Percentiles rank a stretch among this genome's conserved stretches.
Evolutionary conservation across 1,140 invertebrate species (phyloP).

Genomic region (Colletes latitarsis): DNA sequence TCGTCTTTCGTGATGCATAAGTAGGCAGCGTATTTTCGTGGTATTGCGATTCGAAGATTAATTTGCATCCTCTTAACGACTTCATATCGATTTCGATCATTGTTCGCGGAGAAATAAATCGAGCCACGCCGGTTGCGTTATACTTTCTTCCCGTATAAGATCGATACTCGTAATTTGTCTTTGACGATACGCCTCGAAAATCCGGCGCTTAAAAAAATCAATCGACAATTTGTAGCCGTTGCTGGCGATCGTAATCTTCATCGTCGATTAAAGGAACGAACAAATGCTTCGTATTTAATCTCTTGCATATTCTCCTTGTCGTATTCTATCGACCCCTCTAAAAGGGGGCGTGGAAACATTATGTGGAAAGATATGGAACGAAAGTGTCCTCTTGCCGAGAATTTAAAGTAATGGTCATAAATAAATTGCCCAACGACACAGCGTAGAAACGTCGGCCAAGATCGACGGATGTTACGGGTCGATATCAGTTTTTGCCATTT

Average conservation of each 20-base stretch:
- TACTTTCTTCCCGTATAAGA: background rate
- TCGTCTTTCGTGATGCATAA: constrained; percentile 54
- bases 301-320: no score
- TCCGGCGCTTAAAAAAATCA: background rate
- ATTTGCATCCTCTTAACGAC: constrained; percentile 36
- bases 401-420: no score
- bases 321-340: no score
- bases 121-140: background rate
- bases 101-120: constrained; percentile 7
- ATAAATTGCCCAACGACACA: no score
- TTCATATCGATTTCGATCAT: constrained; percentile 35
- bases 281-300: background rate
- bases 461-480: no score
- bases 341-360: no score
- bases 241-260: background rate
- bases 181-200: constrained; percentile 14
- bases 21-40: constrained; percentile 15
- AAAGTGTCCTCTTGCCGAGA: no score
- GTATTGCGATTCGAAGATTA: constrained; percentile 40
- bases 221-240: background rate
- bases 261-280: constrained; percentile 1
- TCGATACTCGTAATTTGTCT: constrained; percentile 14
- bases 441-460: no score
- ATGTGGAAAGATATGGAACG: no score
- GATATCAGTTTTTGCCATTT: no score